Conservation (phyloP, 2,888 invertebrate genomes). For the Platycheirus rosarum region DNA sequence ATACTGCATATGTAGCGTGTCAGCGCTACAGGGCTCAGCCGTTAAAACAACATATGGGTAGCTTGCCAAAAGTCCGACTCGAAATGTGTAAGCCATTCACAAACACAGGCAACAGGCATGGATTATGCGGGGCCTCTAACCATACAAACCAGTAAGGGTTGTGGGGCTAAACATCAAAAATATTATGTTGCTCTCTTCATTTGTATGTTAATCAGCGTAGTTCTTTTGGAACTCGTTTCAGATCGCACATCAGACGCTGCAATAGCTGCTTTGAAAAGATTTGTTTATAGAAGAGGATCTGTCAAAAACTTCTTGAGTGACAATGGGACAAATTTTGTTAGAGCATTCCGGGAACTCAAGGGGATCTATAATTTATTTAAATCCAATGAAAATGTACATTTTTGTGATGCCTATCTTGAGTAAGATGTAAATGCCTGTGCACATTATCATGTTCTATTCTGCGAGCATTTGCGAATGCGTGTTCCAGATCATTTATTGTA, state of each 20-base stretch:
- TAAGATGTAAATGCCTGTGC: too few species aligned
- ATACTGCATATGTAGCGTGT: neutral
- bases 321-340: conserved; percentile 6
- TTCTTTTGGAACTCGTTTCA: conserved; percentile 24
- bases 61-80: too few species aligned
- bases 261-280: conserved; percentile 11
- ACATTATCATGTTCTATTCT: too few species aligned
- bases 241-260: conserved; percentile 2
- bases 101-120: too few species aligned
- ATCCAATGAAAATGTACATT: neutral
- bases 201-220: neutral
- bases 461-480: too few species aligned
- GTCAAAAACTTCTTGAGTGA: conserved; percentile 4
- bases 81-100: too few species aligned
- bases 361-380: neutral
- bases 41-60: too few species aligned
- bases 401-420: too few species aligned
- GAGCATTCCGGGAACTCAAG: neutral
- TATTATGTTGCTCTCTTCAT: conserved; percentile 17
- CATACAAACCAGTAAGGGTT: neutral
- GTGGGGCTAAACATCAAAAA: conserved; percentile 21
- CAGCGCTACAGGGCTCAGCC: neutral
- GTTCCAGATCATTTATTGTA: too few species aligned
- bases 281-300: neutral
- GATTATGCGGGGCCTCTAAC: conserved; percentile 3